A percentile compares a stretch with the other conserved stretches of the same genome.
phyloP scores from a whole-genome alignment of 2,113 vertebrate genomes.

The Odocoileus hemionus region DNA sequence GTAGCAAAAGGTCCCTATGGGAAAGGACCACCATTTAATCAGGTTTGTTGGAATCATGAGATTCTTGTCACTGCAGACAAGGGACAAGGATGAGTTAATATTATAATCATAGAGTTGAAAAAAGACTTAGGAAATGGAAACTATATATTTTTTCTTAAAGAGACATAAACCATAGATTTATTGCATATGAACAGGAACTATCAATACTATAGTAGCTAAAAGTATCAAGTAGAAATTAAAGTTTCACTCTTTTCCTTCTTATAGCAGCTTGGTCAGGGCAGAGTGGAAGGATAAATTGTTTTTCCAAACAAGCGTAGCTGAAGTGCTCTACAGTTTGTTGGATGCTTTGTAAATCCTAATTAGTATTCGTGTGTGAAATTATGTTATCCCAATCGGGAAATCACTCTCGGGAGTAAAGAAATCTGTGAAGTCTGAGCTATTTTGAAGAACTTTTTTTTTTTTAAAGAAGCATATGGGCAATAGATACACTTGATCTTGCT shows the following conservation, averaged over 20 bases:
- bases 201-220: not conserved
- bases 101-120: not conserved
- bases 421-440: not conserved
- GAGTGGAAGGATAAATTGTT: not conserved
- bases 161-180: not conserved
- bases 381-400: not conserved
- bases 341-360: not conserved
- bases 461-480: not conserved
- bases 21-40: constrained; percentile 87
- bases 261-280: not conserved
- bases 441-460: not conserved
- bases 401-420: not conserved
- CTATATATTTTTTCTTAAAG: not conserved
- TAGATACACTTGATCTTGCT: not conserved
- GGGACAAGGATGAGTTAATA: not conserved
- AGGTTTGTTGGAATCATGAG: constrained; percentile 82
- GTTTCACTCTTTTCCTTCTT: not conserved
- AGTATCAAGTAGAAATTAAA: not conserved
- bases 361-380: not conserved
- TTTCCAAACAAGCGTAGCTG: not conserved
- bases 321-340: not conserved
- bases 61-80: not conserved
- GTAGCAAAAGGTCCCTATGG: constrained; percentile 79
- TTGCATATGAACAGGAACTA: not conserved
- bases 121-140: not conserved